Evolutionary conservation across 2,113 vertebrate genomes (phyloP), one percentile per base, ranked within the genome.

Genomic region (Syngnathus typhle): DNA sequence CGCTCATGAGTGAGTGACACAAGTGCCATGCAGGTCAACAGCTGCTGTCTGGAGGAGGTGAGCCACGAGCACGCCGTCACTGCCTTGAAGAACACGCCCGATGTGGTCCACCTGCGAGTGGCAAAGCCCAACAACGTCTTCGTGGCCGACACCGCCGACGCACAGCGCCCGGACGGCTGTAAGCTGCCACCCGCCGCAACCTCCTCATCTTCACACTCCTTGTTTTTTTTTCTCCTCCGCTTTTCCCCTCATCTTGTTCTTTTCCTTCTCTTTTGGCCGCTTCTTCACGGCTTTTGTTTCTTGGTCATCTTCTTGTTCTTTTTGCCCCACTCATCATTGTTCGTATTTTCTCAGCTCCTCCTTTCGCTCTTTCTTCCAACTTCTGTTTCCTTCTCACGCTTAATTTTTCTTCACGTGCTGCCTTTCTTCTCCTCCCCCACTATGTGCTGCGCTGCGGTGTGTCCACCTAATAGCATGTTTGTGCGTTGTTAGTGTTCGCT

Each of bases 51-150:
- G 84, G 96, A 98, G 90, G 97, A 99, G 88, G 96, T 99, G 89
- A 95, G 90, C 84, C 97, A 99, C 47, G 97, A 99, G 89, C 95
- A 97, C 82, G 97, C 97, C 68, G 97, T 99, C 88, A 96, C 95
- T 72, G 96, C 96, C 89, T 92, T 99, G 93, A 99, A 99, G 89
- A 98, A 99, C 79, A 99, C 97, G 9, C 93, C 95, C 11, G 97
- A 99, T 68, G 96, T 96, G 78, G 97, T 98, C 72, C 95, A 94
- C 87, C 86, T 99, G 86, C 98, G 95, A 88, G 96, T 99, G 79
- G 95, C 96, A 46, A 99, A 99, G 86, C 96, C 97, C 67, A 95
- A 92, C 88, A 95, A 92, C 87, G 90, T 98, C 93, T 99, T 96
- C 86, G 94, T 98, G 88, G 97, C 93, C 61, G 96, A 98, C 78